Evolutionary conservation across 37 sponge, comb jelly and placozoan species (phyloP).

Genomic region (Crambe crambe): DNA sequence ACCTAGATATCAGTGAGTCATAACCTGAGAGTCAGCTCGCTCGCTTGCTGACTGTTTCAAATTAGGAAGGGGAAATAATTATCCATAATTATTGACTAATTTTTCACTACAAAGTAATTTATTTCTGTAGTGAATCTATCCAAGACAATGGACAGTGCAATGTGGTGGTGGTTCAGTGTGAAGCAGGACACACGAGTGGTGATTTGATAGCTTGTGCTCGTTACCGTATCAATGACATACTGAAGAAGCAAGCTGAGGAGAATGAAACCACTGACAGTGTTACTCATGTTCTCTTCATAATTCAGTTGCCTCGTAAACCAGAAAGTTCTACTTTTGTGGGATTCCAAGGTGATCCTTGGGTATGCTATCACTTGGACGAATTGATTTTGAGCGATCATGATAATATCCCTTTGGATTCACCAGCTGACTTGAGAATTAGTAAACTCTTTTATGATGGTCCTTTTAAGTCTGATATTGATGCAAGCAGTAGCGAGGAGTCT

Average conservation of each 20-base stretch:
- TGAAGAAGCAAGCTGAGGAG: neutral
- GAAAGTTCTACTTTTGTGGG: slow-evolving; percentile 48
- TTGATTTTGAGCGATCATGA: slow-evolving; percentile 26
- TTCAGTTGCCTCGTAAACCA: slow-evolving; percentile 57
- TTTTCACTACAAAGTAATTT: no score
- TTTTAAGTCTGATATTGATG: neutral
- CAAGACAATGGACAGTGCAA: no score
- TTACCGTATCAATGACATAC: slow-evolving; percentile 40
- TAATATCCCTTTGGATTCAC: slow-evolving; percentile 19
- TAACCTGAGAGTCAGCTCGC: no score
- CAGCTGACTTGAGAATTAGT: slow-evolving; percentile 1
- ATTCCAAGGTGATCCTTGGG: slow-evolving; percentile 71
- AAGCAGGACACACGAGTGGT: slow-evolving; percentile 32
- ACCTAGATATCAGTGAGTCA: no score
- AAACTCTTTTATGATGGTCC: neutral
- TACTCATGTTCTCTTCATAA: slow-evolving; percentile 64
- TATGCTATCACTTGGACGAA: slow-evolving; percentile 69
- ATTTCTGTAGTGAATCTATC: no score
- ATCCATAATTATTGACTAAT: no score
- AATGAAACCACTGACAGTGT: neutral
- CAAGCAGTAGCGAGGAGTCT: no score
- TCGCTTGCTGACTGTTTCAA: no score
- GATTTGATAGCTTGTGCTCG: no score
- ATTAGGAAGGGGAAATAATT: no score
- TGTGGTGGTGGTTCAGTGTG: slow-evolving; percentile 58